Base-by-base conservation (phyloP, 2,113 vertebrate genomes). In the Eulemur macaco region DNA sequence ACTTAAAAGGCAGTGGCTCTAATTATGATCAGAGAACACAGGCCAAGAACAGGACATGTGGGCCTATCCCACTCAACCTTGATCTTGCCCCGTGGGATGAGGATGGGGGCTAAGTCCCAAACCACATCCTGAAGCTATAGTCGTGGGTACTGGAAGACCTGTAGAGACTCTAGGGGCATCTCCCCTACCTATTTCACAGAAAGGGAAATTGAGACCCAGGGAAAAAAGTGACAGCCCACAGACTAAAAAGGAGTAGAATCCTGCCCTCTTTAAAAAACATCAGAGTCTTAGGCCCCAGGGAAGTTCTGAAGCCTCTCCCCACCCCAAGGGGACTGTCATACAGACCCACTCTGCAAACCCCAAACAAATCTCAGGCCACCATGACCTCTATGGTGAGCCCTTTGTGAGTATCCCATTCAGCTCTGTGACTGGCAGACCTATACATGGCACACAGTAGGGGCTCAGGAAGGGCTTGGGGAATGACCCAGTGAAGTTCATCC, bases 41-140 rank as follows among this genome's bases (percentile, higher is more conserved):
- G 39, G 69, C 45, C 92, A 92, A 91, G 89, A 96, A 84, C 10
- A 96, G 86, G 66, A 66, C 77, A 52, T 83, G 39, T 73, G 85
- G 14, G 71, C 27, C 66, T 63, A 31, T 60, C 56, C 69, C 25
- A 91, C 25, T 50, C 23, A 8, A 18, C 39, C 39, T 77, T 74
- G 25, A 42, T 58, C 71, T 88, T 71, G n/a, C 52, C 45, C 45
- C 54, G 50, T 34, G 4, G 21, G 66, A 20, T 76, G 42, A 84
- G n/a, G 17, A 25, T 31, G 91, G 25, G 2, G 12, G 58, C 71
- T 54, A 80, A 82, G 73, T 78, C 89, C 80, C 45, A 93, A 74
- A 82, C 23, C 56, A 95, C 73, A 42, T 83, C 78, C 63, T 63
- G 47, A 82, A 10, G 39, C 37, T 54, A 37, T 12, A 88, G 39